Base-by-base conservation (phyloP, 92 coral and sea anemone genomes). In the Phymanthus crucifer region DNA sequence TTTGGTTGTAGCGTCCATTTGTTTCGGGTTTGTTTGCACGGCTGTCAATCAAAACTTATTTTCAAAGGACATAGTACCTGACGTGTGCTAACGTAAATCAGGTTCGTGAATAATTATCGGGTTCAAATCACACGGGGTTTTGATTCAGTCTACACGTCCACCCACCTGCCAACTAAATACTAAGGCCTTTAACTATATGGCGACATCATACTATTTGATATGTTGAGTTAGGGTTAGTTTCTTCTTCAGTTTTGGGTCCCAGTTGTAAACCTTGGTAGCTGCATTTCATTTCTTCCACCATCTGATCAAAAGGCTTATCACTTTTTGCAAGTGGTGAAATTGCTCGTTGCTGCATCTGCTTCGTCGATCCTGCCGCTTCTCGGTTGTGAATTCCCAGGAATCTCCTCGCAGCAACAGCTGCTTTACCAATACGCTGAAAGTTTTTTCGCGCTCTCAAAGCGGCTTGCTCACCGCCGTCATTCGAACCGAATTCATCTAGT, bases 381-480 rank as follows among this genome's bases (percentile, higher is more conserved):
- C 66, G 36, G 40, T 40, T 76, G 11, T 43, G 46, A 36, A 80
- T 80, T 27, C 58, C 74, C 71, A 80, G 24, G 19, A 80, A 71
- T 33, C 78, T 35, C 29, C 75, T 80, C 1, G 84, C 84, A 13
- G 78, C 84, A 4, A 80, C 32, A 32, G 84, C 84, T 48, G 84
- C 84, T 38, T 80, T 80, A 3, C 84, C 84, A n/a, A 80, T 70
- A 23, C 84, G 84, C 27, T 71, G 58, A 40, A 80, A 80, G 84
- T 80, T 80, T 72, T 71, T 80, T 17, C 74, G 77, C 35, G 84
- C 84, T 72, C 66, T 70, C 37, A 79, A 32, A 23, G 75, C 83
- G 1, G 56, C 83, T 26, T 47, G 83, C 14, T 67, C 69, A 31
- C 47, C 75, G 2, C 75, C 83, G 66, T 70, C 83, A 18, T 71